Evolutionary conservation across 2,888 invertebrate species (phyloP), one percentile per base, ranked within the genome.

Genomic region (Cosmopolites sordidus): DNA sequence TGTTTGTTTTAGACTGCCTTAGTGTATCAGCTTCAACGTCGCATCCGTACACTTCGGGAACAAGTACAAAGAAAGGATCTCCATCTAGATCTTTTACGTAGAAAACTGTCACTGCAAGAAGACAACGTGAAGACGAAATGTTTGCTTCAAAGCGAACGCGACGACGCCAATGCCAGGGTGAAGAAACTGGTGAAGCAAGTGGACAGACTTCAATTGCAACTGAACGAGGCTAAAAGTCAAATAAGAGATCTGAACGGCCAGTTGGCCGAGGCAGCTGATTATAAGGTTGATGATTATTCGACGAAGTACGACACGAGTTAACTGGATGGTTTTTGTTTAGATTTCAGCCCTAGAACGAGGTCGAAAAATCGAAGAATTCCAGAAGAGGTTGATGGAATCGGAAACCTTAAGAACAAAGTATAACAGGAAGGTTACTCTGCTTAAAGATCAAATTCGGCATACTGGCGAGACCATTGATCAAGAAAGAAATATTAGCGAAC

Each of bases 11-110:
- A 90, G 89, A 89, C 89, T 16, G 87, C 86, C 5, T 83, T 89
- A n/a, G 87, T 92, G 45, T 93, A 94, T 73, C 92, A 91, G 69
- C 80, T 95, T 33, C 94, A 95, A 74, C 79, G 93, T 55, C 81
- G 93, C 58, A 86, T 92, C 30, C 83, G 92, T 61, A 87, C 88
- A 5, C 75, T 94, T 11, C 81, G 93, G 44, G 95, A 95, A 69
- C 94, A 96, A 71, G 78, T 95, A 22, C 93, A 94, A 68, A 83
- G 93, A 51, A 86, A 93, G 66, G 96, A 96, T 69, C 78, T 95
- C 37, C 95, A 96, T 71, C 76, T 95, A 67, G 95, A 96, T 73
- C 78, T 95, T 54, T 76, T 95, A 43, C 79, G 93, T 39, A 84
- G 93, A 62, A 96, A 96, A 73, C 76, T 95, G 47, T 86, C 86